phyloP scores from a whole-genome alignment of 1,140 invertebrate genomes.

The Oedothorax gibbosus region DNA sequence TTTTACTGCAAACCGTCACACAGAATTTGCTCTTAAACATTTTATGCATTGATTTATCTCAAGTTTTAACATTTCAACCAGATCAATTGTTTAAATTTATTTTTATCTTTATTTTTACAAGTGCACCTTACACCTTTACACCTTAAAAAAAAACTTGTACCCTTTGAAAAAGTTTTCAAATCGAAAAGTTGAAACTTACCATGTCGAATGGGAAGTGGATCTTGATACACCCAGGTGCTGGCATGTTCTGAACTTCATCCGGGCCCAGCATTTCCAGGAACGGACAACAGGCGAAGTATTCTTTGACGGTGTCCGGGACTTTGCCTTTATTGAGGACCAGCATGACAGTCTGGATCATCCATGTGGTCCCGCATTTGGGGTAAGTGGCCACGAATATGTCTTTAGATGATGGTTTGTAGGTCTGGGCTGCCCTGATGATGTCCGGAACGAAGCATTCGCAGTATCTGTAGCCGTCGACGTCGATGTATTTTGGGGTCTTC shows the following conservation, averaged over 20 bases:
- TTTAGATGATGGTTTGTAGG: constrained; percentile 42
- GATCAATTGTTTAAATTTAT: too few relatives aligned
- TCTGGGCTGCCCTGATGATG: constrained; percentile 30
- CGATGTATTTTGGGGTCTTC: constrained; percentile 45
- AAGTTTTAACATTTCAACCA: too few relatives aligned
- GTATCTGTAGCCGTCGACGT: constrained; percentile 47
- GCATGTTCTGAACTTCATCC: constrained; percentile 57
- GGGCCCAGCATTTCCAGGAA: constrained; percentile 58
- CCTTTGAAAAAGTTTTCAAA: too few relatives aligned
- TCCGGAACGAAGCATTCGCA: constrained; percentile 43
- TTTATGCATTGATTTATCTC: too few relatives aligned
- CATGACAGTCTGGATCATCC: constrained; percentile 60
- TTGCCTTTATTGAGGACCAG: constrained; percentile 56
- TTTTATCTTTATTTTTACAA: too few relatives aligned
- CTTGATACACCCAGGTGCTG: constrained; percentile 53
- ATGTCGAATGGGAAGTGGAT: constrained; percentile 62
- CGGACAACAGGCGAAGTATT: constrained; percentile 36
- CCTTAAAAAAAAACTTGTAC: too few relatives aligned
- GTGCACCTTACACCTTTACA: too few relatives aligned
- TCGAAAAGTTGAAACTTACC: too few relatives aligned
- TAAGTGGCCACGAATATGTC: constrained; percentile 62
- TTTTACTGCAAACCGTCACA: too few relatives aligned
- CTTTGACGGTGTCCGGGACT: constrained; percentile 21
- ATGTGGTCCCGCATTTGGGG: constrained; percentile 63
- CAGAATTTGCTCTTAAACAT: too few relatives aligned